Evolutionary conservation across 1,140 invertebrate species (phyloP).

Genomic region (Himalopsyche phryganea): DNA sequence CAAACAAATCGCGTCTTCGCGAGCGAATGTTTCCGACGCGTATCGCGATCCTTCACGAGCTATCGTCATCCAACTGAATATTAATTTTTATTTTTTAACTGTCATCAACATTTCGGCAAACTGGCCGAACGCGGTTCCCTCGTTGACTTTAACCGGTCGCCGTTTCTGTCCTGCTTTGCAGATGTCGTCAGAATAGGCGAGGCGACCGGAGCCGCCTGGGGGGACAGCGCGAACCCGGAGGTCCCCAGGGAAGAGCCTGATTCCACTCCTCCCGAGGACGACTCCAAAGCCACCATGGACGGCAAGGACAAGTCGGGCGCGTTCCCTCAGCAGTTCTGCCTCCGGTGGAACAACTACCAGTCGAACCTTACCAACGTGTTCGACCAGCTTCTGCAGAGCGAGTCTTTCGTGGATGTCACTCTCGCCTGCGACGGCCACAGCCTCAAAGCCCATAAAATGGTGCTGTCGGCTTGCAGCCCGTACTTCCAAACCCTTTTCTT

Average conservation of each 20-base stretch:
- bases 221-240: conserved; percentile 4
- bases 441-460: conserved; percentile 90
- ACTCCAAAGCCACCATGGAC: conserved; percentile 2
- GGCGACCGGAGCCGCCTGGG: background rate
- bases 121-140: conserved; percentile 24
- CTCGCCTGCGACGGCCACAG: conserved; percentile 86
- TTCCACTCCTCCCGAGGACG: conserved; percentile 4
- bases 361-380: conserved; percentile 87
- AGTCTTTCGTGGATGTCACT: conserved; percentile 90
- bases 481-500: conserved; percentile 89
- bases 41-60: no score
- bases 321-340: conserved; percentile 64
- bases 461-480: conserved; percentile 86
- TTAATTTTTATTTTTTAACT: background rate
- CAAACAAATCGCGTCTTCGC: conserved; percentile 1
- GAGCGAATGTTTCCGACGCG: conserved; percentile 6
- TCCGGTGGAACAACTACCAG: conserved; percentile 94
- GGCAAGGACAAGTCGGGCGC: background rate
- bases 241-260: conserved; percentile 4
- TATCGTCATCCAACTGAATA: background rate
- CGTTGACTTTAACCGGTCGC: conserved; percentile 27
- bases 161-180: conserved; percentile 31
- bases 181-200: conserved; percentile 23
- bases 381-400: conserved; percentile 84
- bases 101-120: conserved; percentile 3